These are phyloP conservation scores for Ichneumon xanthorius DNA, from an alignment of 2,888 invertebrate species.

Conservation along the genomic window DNA sequence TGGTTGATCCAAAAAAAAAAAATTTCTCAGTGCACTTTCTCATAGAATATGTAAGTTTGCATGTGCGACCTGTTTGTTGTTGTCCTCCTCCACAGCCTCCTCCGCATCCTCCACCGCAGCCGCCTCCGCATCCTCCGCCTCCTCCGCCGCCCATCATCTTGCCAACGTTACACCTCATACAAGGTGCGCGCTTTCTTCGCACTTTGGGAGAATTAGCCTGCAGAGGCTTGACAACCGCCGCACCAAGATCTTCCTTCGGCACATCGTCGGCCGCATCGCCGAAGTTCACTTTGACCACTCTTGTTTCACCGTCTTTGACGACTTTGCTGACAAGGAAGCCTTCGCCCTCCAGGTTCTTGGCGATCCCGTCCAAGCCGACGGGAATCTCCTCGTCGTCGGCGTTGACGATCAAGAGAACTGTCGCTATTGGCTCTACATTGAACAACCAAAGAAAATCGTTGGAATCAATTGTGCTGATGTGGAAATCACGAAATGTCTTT, in stretches of 20 bases:
- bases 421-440: constrained; percentile 78
- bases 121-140: constrained; percentile 65
- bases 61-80: constrained; percentile 40
- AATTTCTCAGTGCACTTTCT: too few species aligned
- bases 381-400: constrained; percentile 76
- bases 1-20: too few species aligned
- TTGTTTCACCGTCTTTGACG: constrained; percentile 74
- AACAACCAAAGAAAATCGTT: neutral
- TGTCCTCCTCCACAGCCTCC: constrained; percentile 49
- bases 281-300: constrained; percentile 77
- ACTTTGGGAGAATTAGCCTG: constrained; percentile 69
- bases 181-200: constrained; percentile 77
- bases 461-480: neutral
- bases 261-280: constrained; percentile 66
- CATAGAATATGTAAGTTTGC: too few species aligned
- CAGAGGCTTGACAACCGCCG: constrained; percentile 31
- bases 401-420: constrained; percentile 78
- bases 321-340: constrained; percentile 79
- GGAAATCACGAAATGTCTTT: neutral
- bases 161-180: constrained; percentile 75
- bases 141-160: constrained; percentile 60
- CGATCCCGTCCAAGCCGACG: constrained; percentile 79
- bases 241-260: constrained; percentile 49
- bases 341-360: constrained; percentile 77
- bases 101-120: constrained; percentile 31